Base-by-base conservation (phyloP, 2,888 invertebrate genomes). In the Cryptus viduatorius region DNA sequence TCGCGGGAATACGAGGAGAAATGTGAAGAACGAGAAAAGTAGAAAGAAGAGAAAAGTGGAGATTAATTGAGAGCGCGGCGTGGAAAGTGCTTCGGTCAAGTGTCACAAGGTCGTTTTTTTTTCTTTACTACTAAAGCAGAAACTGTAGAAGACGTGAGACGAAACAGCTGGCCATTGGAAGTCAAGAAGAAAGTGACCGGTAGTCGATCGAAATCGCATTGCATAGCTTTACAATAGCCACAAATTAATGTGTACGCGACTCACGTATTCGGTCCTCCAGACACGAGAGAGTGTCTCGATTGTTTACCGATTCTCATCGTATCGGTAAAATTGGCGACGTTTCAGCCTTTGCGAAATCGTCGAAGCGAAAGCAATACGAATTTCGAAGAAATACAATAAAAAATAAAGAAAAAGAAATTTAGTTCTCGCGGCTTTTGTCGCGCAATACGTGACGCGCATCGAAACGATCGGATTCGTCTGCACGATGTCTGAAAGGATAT, bases 341-440 rank as follows among this genome's bases (percentile, higher is more conserved):
- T 84, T 84, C 84, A 87, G 44, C 8, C 37, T 83, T 84, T 78
- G 80, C 82, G 80, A 87, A 86, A 87, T 86, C 82, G 61, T 75
- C 72, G 65, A 68, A 82, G 80, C 61, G 83, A 82, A 78, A 81
- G 80, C 79, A 67, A 73, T 19, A 72, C 48, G 76, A 82, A 64
- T 65, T 78, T 81, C 84, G 68, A 84, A 7, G 37, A 84, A 82
- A 84, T 48, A n/a, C 29, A 59, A 59, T 14, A 61, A 48, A 48
- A 19, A 61, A 10, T 46, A 80, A 77, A 71, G 16, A 67, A 77
- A 80, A 64, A 72, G 56, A 53, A 53, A n/a, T 44, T 2, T 37
- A 14, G 46, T 53, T 50, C 48, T 8, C 42, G 24, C 65, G 79
- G 56, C 14, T 16, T 10, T 14, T 37, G 10, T 46, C 29, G 59